Base-by-base conservation (phyloP, 1,140 invertebrate species). In the Holotrichia oblita region DNA sequence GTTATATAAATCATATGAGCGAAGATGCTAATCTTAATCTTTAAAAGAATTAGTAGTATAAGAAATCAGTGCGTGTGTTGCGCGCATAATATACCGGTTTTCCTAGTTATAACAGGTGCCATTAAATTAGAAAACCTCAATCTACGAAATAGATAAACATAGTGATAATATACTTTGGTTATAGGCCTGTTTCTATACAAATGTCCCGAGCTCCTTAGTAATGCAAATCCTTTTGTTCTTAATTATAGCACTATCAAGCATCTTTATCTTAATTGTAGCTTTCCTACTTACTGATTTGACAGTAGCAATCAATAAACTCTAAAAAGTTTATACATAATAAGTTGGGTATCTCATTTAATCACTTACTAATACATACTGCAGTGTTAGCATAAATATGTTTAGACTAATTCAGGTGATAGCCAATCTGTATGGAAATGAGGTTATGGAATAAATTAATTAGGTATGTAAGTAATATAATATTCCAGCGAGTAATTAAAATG, bases 191-290 rank as follows among this genome's bases (percentile, higher is more conserved):
- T 8, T 20, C 17, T 48, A 64, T 64, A 7, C 6, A 64, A 64
- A 64, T 27, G 20, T 27, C n/a, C 17, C 61, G 20, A 64, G 61
- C 17, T 64, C 61, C 10, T 64, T 64, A 64, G 61, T 20, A 64
- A 64, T 64, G 61, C 61, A 64, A 64, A 64, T 64, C 22, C 61
- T 20, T 10, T 64, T 20, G 24, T 64, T 64, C 17, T 17, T 64
- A 64, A 64, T 64, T 64, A 20, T 64, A 22, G 61, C 2, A 17
- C 61, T 64, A 64, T 64, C 61, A 64, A 64, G 6, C 3, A 64
- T 48, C 8, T 17, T 6, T 64, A 64, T 64, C 61, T 64, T 27
- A 64, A 64, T 64, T 64, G 3, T 8, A 20, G 61, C 61, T 12
- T 27, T 24, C 20, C 24, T 64, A 64, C 24, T 17, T 22, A 22